phyloP scores from a whole-genome alignment of 2,888 invertebrate species.

The Drosophila tripunctata region DNA sequence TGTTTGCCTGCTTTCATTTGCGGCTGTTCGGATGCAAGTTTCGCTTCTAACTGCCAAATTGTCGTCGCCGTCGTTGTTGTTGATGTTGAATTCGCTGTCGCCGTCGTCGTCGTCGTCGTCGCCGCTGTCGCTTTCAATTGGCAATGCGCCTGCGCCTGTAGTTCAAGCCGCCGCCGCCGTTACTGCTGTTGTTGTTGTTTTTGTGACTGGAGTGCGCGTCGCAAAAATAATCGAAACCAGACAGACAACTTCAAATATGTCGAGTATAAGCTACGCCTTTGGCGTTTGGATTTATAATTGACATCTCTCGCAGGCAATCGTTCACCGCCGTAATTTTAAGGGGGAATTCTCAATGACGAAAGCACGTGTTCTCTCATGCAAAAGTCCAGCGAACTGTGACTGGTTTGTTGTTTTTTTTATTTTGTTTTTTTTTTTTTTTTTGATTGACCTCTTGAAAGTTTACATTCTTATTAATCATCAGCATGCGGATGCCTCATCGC shows the following conservation, averaged over 20 bases:
- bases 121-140: slow-evolving; percentile 5
- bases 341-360: slow-evolving; percentile 25
- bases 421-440: no score
- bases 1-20: slow-evolving; percentile 1
- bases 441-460: not conserved
- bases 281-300: slow-evolving; percentile 12
- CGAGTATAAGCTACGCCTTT: slow-evolving; percentile 5
- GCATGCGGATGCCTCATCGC: not conserved
- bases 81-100: no score
- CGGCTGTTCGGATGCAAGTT: slow-evolving; percentile 32
- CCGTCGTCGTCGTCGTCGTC: not conserved
- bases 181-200: not conserved
- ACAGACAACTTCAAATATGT: slow-evolving; percentile 40
- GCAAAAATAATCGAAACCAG: slow-evolving; percentile 35
- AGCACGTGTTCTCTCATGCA: slow-evolving; percentile 16
- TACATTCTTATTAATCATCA: slow-evolving; percentile 4
- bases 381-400: slow-evolving; percentile 30
- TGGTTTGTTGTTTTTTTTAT: no score
- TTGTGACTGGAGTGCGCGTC: not conserved
- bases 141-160: slow-evolving; percentile 25
- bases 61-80: not conserved
- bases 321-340: no score
- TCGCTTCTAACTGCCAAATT: slow-evolving; percentile 26
- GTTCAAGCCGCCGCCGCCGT: not conserved
- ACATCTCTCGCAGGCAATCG: not conserved